A percentile compares a stretch with the other conserved stretches of the same genome.
Conservation (phyloP, 2,888 invertebrate species). For the Capitulum mitella region DNA sequence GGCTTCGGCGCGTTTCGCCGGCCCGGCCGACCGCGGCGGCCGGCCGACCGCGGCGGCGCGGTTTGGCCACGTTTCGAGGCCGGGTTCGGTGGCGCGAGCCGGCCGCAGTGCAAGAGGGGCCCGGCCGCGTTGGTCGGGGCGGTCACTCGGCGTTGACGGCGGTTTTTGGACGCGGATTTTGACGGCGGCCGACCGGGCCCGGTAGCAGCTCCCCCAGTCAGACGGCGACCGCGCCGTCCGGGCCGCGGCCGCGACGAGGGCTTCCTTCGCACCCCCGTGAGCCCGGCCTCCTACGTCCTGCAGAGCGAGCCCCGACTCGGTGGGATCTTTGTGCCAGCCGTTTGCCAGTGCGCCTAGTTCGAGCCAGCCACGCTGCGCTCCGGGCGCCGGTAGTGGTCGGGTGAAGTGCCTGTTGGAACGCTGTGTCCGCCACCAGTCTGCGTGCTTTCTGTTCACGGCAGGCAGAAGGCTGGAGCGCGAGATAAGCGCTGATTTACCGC, state of each 20-base stretch:
- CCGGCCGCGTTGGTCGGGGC: neutral
- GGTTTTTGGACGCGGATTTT: neutral
- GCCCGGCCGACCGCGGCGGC: neutral
- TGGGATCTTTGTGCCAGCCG: neutral
- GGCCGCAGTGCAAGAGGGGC: no score
- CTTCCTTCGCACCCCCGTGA: neutral
- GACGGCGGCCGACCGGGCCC: neutral
- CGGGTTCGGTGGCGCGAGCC: no score
- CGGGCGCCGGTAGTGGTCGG: neutral
- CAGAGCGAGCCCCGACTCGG: neutral
- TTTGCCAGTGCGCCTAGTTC: neutral
- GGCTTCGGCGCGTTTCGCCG: neutral
- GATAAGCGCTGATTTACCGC: neutral
- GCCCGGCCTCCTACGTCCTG: neutral
- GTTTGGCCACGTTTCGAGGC: neutral
- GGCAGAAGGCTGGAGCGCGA: neutral
- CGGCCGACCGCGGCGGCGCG: neutral
- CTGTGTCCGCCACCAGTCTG: neutral
- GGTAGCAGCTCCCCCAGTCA: neutral
- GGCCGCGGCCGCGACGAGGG: neutral
- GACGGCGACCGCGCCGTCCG: neutral
- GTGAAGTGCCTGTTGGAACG: neutral
- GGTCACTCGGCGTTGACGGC: neutral
- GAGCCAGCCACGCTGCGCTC: neutral
- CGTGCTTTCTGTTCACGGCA: constrained; percentile 6